Base-by-base conservation (phyloP, 2,113 vertebrate species). In the Seriola rivoliana region DNA sequence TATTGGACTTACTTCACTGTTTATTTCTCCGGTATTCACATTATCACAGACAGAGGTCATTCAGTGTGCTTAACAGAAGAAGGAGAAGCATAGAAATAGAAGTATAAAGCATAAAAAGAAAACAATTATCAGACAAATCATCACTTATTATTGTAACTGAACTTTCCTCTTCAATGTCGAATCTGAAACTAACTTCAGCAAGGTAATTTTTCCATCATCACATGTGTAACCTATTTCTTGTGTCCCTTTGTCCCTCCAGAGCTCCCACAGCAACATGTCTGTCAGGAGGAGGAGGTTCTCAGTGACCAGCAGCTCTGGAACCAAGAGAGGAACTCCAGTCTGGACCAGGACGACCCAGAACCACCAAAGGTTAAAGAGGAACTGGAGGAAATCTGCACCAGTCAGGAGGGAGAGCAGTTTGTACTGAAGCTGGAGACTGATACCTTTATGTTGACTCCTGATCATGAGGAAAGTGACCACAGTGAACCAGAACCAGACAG, bases 271-370 rank as follows among this genome's bases (percentile, higher is more conserved):
- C 68, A 23, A 2, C 13, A 25, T 40, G 50, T 57, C 12, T 58
- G 34, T 57, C 25, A 57, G n/a, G 69, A 71, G 69, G 69, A 71
- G 54, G 36, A 57, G 29, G 66, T 69, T 71, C 52, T 17, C 21
- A 17, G 36, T 29, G 69, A 71, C 4, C 68, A 54, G 32, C 68
- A 55, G 32, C 68, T 54, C 68, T 40, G 50, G 23, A 2, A 13
- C 48, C 34, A 57, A 36, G 14, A 40, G 36, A 40, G n/a, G 8
- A 23, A 6, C 34, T 42, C 12, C 55, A 46, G 38, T 21, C 38
- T 44, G 54, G 23, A 72, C 10, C 54, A 58, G 29, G 36, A 32
- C 8, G 70, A 58, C 0, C 14, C 54, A 58, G n/a, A 58, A 1
- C 8, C 54, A 11, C 14, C 3, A 9, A n/a, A 59, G 38, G 44